A percentile compares a stretch with the other conserved stretches of the same genome.
Evolutionary conservation across 2,888 invertebrate genomes (phyloP).

Genomic region (Pycnomerus fuliginosus): DNA sequence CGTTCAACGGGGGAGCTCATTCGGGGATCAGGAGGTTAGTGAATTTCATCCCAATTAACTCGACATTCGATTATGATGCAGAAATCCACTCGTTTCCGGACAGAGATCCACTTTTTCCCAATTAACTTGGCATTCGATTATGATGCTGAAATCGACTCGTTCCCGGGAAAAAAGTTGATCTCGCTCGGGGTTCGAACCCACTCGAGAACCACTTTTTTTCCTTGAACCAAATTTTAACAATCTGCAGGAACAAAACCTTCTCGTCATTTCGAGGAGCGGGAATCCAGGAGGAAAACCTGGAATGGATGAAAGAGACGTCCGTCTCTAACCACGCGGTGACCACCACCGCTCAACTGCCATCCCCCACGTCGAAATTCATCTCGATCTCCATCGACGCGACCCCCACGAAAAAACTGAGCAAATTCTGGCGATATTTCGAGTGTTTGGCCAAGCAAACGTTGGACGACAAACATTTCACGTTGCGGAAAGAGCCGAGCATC

Average conservation of each 20-base stretch:
- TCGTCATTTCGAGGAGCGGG: slow-evolving; percentile 12
- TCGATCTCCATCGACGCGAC: slow-evolving; percentile 10
- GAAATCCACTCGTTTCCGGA: too few relatives aligned
- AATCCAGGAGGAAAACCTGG: slow-evolving; percentile 11
- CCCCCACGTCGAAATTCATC: slow-evolving; percentile 10
- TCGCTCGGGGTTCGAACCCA: too few relatives aligned
- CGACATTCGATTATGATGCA: too few relatives aligned
- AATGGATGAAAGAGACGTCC: not conserved
- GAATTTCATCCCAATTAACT: too few relatives aligned
- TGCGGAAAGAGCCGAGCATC: slow-evolving; percentile 21
- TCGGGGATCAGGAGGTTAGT: slow-evolving; percentile 14
- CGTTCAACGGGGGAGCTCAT: slow-evolving; percentile 15
- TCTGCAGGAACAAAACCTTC: slow-evolving; percentile 17
- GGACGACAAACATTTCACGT: slow-evolving; percentile 24
- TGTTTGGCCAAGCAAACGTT: slow-evolving; percentile 26
- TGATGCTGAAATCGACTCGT: too few relatives aligned
- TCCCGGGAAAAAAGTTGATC: too few relatives aligned
- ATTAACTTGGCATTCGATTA: too few relatives aligned
- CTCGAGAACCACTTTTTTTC: too few relatives aligned
- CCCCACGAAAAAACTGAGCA: slow-evolving; percentile 11
- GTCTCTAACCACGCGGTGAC: slow-evolving; percentile 4
- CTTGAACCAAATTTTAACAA: not conserved
- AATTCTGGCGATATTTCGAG: slow-evolving; percentile 25
- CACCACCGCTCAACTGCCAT: too few relatives aligned
- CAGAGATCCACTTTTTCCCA: too few relatives aligned